Evolutionary conservation across 2,797 vertebrate genomes (phyloP), one percentile per base, ranked within the genome.

Genomic region (Characodon lateralis): DNA sequence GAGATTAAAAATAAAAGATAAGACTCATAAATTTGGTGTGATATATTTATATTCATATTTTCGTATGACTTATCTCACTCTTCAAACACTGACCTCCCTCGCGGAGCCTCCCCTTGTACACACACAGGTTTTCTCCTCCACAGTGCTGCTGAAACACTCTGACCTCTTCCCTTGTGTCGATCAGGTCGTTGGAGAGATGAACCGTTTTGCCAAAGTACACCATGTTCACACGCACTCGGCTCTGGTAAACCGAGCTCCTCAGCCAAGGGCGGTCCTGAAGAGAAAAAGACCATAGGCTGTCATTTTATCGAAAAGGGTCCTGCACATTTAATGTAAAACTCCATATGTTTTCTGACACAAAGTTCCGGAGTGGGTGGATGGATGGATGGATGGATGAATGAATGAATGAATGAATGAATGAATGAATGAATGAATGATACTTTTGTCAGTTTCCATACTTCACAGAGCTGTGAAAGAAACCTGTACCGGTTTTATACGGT

Each of bases 91-190:
- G 85, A 99, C 98, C 98, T 96, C 97, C 97, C 91, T 97, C 96
- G 4, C 86, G 76, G 0, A 99, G 95, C 73, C 87, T 94, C 72
- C 97, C 98, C 92, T 94, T 96, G 87, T 92, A 99, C 73, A 99
- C 96, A 90, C 98, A 99, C 12, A 99, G 94, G 87, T 98, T 99
- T 91, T 99, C 97, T 73, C 98, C 97, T 76, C 98, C 98, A 56
- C 98, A 99, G 83, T 99, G 97, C 43, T 99, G 98, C 88, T 99
- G 98, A 74, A 96, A 97, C 84, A 99, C 94, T 92, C 95, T 97
- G 86, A 99, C 93, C 79, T 99, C 97, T 20, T 99, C 97, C 83
- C 94, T 95, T 84, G 92, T 90, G 76, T 96, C 95, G 1, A 76
- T 65, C 75, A 94, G 74, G 56, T 96, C 92, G 0, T 94, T 94